A percentile compares a stretch with the other conserved stretches of the same genome.
phyloP scores from a whole-genome alignment of 2,888 invertebrate genomes.

The Chymomyza amoena region DNA sequence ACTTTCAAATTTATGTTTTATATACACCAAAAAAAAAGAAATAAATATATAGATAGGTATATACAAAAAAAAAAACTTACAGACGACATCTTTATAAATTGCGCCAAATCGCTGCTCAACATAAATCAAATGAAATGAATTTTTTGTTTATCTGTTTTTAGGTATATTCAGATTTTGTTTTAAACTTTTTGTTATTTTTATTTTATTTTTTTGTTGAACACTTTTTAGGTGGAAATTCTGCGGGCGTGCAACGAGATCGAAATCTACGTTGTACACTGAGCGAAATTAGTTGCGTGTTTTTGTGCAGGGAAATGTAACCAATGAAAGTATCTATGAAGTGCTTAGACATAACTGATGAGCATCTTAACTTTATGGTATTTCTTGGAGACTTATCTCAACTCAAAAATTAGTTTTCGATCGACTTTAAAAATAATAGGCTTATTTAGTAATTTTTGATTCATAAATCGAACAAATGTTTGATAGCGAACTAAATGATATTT shows the following conservation, averaged over 20 bases:
- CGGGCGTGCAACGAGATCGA: constrained; percentile 60
- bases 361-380: too few relatives aligned
- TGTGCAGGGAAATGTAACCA: neutral
- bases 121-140: constrained; percentile 59
- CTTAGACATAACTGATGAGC: too few relatives aligned
- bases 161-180: constrained; percentile 21
- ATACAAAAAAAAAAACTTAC: constrained; percentile 32
- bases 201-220: neutral
- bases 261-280: constrained; percentile 44
- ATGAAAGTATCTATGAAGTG: too few relatives aligned
- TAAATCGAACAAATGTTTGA: too few relatives aligned
- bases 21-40: neutral
- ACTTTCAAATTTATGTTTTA: constrained; percentile 37
- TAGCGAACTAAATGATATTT: too few relatives aligned
- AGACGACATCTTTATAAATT: constrained; percentile 69
- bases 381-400: too few relatives aligned
- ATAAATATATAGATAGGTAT: neutral
- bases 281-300: constrained; percentile 19
- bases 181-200: constrained; percentile 10
- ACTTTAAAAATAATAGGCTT: too few relatives aligned
- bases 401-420: too few relatives aligned
- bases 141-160: constrained; percentile 18
- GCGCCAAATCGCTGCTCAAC: constrained; percentile 51
- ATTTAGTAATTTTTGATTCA: too few relatives aligned
- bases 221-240: constrained; percentile 56